Evolutionary conservation across 2,113 vertebrate genomes (phyloP), one percentile per base, ranked within the genome.

Genomic region (Chloropsis hardwickii): DNA sequence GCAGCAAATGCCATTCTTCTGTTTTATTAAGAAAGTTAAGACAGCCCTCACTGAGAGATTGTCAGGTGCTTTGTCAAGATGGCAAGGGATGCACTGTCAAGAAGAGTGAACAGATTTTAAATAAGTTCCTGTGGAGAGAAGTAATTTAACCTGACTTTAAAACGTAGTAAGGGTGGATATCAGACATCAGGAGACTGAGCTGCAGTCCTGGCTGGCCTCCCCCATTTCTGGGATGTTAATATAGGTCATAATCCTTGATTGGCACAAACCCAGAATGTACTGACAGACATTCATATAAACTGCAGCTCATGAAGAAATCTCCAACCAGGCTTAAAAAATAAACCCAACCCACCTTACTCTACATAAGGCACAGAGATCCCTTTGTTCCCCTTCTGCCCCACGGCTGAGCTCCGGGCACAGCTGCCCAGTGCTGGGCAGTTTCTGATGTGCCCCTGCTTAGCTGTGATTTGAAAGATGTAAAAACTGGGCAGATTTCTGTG

Each of bases 221-320:
- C 35, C n/a, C 14, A 35, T 47, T 81, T 82, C 61, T 71, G 58
- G 33, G 74, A 81, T 40, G 57, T 45, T 48, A 92, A 96, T n/a
- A 51, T 42, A 93, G 88, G 88, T 95, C 83, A 86, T 42, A 44
- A 58, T 86, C 69, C 81, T 72, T 88, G 71, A 91, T 40, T 78
- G 92, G 74, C 92, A 94, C 74, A 90, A 72, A 93, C 45, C 29
- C 28, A 44, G 76, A 87, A 92, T 56, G 37, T 54, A 37, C 69
- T 89, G 88, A 92, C 87, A 87, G 42, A 17, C 54, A 29, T 73
- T 77, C 66, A 79, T 3, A 12, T 57, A 39, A 81, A 17, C 33
- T 84, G 81, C 45, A 83, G 62, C 44, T 93, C 78, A 40, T 6
- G 39, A 70, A 80, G 48, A 51, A 77, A 79, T 53, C 86, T 93